Evolutionary conservation across 2,888 invertebrate genomes (phyloP).

Genomic region (Rhamnusium bicolor): DNA sequence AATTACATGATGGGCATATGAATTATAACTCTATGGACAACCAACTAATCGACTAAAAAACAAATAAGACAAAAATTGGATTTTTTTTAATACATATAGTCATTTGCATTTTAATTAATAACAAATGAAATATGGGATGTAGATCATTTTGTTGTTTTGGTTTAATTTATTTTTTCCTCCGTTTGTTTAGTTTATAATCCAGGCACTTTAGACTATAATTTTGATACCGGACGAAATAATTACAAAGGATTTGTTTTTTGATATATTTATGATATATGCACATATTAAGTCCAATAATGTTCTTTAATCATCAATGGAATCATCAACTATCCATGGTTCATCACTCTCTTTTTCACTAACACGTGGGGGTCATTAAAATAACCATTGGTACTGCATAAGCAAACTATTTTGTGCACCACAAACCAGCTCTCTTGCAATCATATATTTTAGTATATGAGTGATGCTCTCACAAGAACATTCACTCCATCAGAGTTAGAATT

Average conservation of each 20-base stretch:
- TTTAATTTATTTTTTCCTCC: constrained; percentile 8
- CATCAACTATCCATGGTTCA: too few relatives aligned
- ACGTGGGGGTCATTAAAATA: too few relatives aligned
- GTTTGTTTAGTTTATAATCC: background rate
- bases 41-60: constrained; percentile 27
- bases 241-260: background rate
- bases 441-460: too few relatives aligned
- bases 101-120: constrained; percentile 51
- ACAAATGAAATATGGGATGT: constrained; percentile 32
- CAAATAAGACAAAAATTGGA: constrained; percentile 34
- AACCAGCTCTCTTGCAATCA: too few relatives aligned
- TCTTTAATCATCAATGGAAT: too few relatives aligned
- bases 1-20: constrained; percentile 35
- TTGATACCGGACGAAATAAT: background rate
- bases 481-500: too few relatives aligned
- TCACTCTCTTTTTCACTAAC: too few relatives aligned
- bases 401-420: too few relatives aligned
- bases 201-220: background rate
- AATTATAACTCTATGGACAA: constrained; percentile 30
- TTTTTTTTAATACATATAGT: constrained; percentile 35
- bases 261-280: too few relatives aligned
- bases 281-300: too few relatives aligned
- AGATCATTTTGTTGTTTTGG: constrained; percentile 9
- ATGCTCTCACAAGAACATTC: too few relatives aligned
- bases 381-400: too few relatives aligned